Evolutionary conservation across 2,888 invertebrate genomes (phyloP).

Genomic region (Tenthredo mesomela): DNA sequence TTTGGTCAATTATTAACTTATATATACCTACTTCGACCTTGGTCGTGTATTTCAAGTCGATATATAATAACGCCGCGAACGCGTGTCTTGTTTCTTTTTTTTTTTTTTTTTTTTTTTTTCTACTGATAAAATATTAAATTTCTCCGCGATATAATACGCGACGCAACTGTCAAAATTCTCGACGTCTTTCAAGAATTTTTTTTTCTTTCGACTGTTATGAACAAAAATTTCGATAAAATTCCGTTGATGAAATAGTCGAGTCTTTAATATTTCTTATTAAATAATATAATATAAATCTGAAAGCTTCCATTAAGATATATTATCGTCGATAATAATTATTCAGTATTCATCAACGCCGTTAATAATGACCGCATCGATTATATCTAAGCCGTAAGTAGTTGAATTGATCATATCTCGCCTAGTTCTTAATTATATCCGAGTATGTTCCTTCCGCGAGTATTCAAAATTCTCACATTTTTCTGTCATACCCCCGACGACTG

Average conservation of each 20-base stretch:
- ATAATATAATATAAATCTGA: too few relatives aligned
- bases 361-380: background rate
- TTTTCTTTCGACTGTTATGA: background rate
- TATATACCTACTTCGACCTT: background rate
- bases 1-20: background rate
- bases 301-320: too few relatives aligned
- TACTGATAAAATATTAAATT: too few relatives aligned
- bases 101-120: too few relatives aligned
- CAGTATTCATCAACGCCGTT: background rate
- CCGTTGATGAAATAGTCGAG: too few relatives aligned
- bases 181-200: background rate
- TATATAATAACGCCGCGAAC: too few relatives aligned
- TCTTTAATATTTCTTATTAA: too few relatives aligned
- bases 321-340: background rate
- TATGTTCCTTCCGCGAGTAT: background rate
- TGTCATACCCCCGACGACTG: slow-evolving; percentile 28
- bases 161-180: background rate
- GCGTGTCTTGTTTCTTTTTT: too few relatives aligned
- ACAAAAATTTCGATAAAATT: background rate
- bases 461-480: slow-evolving; percentile 14
- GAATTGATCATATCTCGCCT: background rate
- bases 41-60: background rate
- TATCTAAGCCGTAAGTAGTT: background rate
- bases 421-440: background rate
- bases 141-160: too few relatives aligned